phyloP scores from a whole-genome alignment of 2,888 invertebrate species.

The Notodromas monacha region DNA sequence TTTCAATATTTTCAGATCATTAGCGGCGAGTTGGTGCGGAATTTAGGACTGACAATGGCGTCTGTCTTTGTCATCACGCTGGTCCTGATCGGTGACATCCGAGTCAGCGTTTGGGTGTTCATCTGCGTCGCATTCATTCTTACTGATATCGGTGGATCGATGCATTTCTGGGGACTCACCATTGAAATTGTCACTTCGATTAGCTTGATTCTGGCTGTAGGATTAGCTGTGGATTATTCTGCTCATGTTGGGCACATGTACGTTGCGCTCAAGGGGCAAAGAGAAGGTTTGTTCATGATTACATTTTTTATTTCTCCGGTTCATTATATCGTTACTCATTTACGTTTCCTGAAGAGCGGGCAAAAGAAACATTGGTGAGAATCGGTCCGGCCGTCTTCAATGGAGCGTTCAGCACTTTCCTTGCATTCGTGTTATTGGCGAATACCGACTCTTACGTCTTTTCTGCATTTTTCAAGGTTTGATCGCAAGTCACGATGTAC shows the following conservation, averaged over 20 bases:
- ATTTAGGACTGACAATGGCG: constrained; percentile 17
- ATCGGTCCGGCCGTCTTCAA: too few species aligned
- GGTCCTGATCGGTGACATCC: constrained; percentile 17
- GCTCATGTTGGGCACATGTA: constrained; percentile 20
- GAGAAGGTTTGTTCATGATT: too few species aligned
- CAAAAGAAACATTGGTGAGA: too few species aligned
- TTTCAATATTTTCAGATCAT: constrained; percentile 11
- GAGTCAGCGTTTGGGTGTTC: constrained; percentile 17
- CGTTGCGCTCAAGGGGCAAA: too few species aligned
- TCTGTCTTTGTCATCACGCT: constrained; percentile 19
- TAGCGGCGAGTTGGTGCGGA: constrained; percentile 16
- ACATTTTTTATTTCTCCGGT: too few species aligned
- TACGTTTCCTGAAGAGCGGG: too few species aligned
- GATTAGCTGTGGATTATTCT: constrained; percentile 21
- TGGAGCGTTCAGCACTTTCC: too few species aligned
- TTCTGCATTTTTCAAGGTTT: too few species aligned
- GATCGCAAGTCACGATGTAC: too few species aligned
- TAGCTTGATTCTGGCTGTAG: constrained; percentile 19
- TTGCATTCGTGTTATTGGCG: too few species aligned
- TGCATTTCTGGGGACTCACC: constrained; percentile 20
- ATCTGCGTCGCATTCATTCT: constrained; percentile 19
- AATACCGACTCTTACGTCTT: too few species aligned
- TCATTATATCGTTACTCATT: too few species aligned
- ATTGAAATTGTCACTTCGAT: constrained; percentile 21
- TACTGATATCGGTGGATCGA: constrained; percentile 19